phyloP scores from a whole-genome alignment of 1,140 invertebrate genomes.

The Zeugodacus cucurbitae region DNA sequence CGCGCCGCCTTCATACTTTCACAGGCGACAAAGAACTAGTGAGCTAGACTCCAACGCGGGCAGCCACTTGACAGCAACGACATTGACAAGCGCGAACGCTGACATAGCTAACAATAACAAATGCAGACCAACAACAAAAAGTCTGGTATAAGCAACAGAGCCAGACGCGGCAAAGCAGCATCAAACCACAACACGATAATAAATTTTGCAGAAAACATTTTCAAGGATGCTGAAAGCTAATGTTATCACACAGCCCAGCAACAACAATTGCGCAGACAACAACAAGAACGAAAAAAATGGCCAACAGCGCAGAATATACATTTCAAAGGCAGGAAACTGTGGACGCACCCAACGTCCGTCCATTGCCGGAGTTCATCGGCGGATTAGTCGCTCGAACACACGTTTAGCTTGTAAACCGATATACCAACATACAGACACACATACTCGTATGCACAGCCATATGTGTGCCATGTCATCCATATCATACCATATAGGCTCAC shows the following conservation, averaged over 20 bases:
- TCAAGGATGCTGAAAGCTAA: constrained; percentile 26
- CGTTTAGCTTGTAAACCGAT: not conserved
- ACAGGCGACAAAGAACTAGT: not conserved
- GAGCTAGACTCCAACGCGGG: not conserved
- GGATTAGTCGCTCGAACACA: not conserved
- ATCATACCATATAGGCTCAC: not conserved
- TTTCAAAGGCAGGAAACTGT: not conserved
- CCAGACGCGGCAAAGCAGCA: not conserved
- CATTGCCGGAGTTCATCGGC: not conserved
- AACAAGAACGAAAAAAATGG: not conserved
- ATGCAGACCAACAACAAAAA: not conserved
- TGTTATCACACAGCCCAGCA: not conserved
- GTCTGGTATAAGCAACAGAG: not conserved
- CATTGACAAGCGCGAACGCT: not conserved
- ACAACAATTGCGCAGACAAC: not conserved
- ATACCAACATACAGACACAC: not conserved
- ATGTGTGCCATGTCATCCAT: not conserved
- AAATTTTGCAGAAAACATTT: constrained; percentile 22
- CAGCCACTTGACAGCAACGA: not conserved
- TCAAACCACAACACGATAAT: not conserved
- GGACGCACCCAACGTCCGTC: not conserved
- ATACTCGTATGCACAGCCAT: not conserved
- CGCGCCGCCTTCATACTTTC: not conserved
- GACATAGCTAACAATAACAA: not conserved
- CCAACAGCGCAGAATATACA: not conserved